Evolutionary conservation across 1,140 invertebrate species (phyloP), one percentile per base, ranked within the genome.

Genomic region (Drosophila sucinea): DNA sequence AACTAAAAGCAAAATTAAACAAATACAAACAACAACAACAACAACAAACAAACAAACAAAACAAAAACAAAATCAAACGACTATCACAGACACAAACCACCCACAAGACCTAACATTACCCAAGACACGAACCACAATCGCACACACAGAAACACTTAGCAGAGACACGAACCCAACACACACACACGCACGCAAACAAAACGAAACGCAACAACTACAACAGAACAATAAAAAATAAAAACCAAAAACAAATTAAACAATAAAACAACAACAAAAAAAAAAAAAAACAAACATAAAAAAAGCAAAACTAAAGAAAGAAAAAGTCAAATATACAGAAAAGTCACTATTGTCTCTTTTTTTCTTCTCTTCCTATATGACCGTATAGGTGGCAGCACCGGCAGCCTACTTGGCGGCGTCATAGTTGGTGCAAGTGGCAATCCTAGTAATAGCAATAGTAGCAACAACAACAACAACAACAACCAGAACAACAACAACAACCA

Each of bases 291-390:
- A 38, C 8, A 4, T 11, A 38, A 38, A 51, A 63, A 73, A 75
- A 63, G 69, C 74, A 54, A 66, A 73, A 65, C 68, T 62, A 41
- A 80, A 83, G 64, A 85, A 77, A 60, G 85, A 72, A 70, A 80
- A 86, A 86, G 70, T 77, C 76, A 91, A 90, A 90, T 90, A 91
- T 82, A 91, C 90, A 82, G 86, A 91, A 89, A 92, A 92, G 91
- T 92, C 91, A 92, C 91, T 92, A 91, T 92, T 92, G 91, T 92
- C 91, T 92, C 91, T 92, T 92, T 92, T 90, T 92, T 91, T 91
- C 87, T 91, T 91, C 87, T 91, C 87, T 92, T 91, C 91, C 63
- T 83, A 89, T 91, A 92, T 91, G 73, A 82, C 74, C 73, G 76
- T 89, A 79, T 92, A 92, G 91, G 91, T 92, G 90, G 90, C 89